These are phyloP conservation scores for Rhinoraja longicauda DNA, from an alignment of 2,797 vertebrate species.

Conservation along the genomic window DNA sequence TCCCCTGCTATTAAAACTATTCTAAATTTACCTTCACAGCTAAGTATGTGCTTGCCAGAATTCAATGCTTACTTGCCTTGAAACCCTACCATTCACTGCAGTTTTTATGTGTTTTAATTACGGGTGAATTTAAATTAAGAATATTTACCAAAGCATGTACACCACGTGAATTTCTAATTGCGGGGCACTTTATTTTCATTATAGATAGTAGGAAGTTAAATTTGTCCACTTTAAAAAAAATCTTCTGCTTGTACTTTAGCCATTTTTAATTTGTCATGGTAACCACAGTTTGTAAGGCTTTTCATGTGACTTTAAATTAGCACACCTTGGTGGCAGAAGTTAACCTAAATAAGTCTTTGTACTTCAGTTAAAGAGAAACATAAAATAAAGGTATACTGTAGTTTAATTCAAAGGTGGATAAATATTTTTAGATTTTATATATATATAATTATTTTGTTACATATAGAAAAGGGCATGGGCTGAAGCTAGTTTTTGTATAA, in stretches of 20 bases:
- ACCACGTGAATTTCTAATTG: background rate
- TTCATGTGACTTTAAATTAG: background rate
- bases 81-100: background rate
- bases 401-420: background rate
- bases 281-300: background rate
- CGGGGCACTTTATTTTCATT: background rate
- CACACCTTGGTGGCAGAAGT: background rate
- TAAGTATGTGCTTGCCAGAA: background rate
- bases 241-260: background rate
- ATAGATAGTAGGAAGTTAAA: background rate
- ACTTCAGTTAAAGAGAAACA: background rate
- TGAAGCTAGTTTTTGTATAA: background rate
- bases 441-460: background rate
- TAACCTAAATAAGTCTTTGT: background rate
- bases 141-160: background rate
- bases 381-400: background rate
- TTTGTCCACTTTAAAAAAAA: background rate
- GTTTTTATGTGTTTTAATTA: background rate
- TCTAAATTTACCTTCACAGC: background rate
- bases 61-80: conserved; percentile 1
- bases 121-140: background rate
- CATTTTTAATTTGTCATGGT: background rate
- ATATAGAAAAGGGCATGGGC: background rate
- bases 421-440: background rate
- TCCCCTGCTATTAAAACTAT: background rate